Evolutionary conservation across 2,113 vertebrate species (phyloP).

Genomic region (Menura novaehollandiae): DNA sequence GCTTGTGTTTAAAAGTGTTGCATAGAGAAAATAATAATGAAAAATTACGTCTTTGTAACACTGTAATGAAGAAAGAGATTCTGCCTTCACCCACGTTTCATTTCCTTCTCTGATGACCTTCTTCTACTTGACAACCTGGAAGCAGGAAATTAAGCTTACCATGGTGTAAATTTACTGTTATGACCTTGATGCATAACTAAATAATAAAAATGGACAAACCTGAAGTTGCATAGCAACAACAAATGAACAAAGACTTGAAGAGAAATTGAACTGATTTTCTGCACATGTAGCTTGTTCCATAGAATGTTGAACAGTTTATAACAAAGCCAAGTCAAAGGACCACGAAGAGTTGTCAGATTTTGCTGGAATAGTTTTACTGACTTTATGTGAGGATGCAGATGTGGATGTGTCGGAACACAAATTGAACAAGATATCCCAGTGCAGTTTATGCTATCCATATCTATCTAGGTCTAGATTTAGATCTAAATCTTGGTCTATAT

Average conservation of each 20-base stretch:
- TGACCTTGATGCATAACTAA: background rate
- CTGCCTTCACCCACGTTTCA: background rate
- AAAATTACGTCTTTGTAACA: background rate
- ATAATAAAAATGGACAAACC: background rate
- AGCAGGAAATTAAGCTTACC: background rate
- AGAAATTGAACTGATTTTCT: background rate
- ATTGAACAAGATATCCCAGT: background rate
- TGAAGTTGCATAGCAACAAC: background rate
- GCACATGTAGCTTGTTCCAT: background rate
- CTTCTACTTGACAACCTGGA: background rate
- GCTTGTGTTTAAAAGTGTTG: background rate
- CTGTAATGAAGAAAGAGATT: background rate
- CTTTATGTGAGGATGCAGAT: background rate
- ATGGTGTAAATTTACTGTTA: background rate
- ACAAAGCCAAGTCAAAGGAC: background rate
- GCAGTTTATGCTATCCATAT: background rate
- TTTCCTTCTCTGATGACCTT: background rate
- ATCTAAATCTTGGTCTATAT: background rate
- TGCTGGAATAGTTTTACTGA: background rate
- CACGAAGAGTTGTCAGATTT: background rate
- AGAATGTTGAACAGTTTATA: background rate
- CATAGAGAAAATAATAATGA: background rate
- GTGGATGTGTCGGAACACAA: background rate
- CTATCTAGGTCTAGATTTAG: background rate
- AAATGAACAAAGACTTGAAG: background rate